Percentiles rank a stretch among this genome's conserved stretches.
Conservation (phyloP, 2,113 vertebrate genomes). For the Epinephelus cyanopodus region DNA sequence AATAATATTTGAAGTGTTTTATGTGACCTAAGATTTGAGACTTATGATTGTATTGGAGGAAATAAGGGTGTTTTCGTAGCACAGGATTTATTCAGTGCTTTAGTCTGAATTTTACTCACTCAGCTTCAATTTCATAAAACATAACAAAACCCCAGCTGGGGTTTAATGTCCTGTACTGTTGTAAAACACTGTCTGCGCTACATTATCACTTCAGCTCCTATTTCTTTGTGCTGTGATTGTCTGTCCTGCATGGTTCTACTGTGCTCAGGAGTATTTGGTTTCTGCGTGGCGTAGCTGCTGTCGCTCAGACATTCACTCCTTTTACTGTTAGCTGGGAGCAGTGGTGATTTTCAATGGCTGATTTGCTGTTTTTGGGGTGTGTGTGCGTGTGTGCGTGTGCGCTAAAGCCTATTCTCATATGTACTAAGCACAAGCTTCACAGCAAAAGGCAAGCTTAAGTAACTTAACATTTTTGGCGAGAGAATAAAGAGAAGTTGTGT, state of each 20-base stretch:
- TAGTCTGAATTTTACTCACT: constrained; percentile 37
- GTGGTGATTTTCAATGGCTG: constrained; percentile 36
- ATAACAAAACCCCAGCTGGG: constrained; percentile 43
- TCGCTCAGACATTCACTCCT: constrained; percentile 29
- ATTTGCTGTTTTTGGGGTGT: constrained; percentile 1
- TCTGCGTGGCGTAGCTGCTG: not conserved
- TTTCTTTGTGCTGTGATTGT: constrained; percentile 10
- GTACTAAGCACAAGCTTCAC: constrained; percentile 59
- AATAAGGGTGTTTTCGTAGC: not conserved
- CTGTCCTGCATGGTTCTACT: not conserved
- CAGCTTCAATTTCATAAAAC: constrained; percentile 41
- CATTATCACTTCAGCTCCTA: constrained; percentile 40
- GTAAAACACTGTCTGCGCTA: constrained; percentile 44
- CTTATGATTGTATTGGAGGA: not conserved
- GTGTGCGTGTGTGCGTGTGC: constrained; percentile 18
- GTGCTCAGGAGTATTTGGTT: constrained; percentile 36
- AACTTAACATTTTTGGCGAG: constrained; percentile 75
- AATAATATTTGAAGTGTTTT: not conserved
- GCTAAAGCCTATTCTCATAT: constrained; percentile 57
- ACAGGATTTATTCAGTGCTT: constrained; percentile 27
- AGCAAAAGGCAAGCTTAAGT: constrained; percentile 69
- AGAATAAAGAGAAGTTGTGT: constrained; percentile 67
- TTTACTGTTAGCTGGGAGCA: constrained; percentile 26
- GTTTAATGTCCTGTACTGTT: constrained; percentile 42
- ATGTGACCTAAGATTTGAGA: not conserved